Evolutionary conservation across 92 coral and sea anemone species (phyloP), one percentile per base, ranked within the genome.

Genomic region (Pocillopora meandrina): DNA sequence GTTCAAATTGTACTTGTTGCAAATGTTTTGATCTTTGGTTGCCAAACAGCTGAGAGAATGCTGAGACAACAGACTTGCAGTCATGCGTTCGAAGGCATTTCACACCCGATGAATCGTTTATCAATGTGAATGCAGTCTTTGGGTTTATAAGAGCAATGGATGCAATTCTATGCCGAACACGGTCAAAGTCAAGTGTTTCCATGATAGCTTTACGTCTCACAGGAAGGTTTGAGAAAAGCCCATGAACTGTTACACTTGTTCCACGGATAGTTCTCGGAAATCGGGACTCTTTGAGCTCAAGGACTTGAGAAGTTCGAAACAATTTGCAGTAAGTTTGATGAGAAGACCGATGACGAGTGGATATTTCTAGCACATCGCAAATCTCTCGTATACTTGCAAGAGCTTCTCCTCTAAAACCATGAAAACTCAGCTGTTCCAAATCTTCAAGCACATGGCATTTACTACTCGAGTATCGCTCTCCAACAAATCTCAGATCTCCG

Each of bases 321-420:
- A 90, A 86, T 82, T 95, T 97, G 81, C 95, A 97, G 80, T 87
- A 85, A 20, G 99, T 97, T 60, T 93, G 91, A 85, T 90, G 89
- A 23, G 97, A 95, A 74, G 97, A 79, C 60, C 90, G 91, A 76
- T 94, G 95, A 20, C 98, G 92, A 10, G 99, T 87, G 47, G 91
- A 87, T 75, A 97, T 82, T 88, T 97, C 99, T 47, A 97, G 58
- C 75, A 91, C 88, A 56, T 93, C 94, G 85, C 95, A 87, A 67
- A 91, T 86, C 87, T 91, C 93, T 73, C 93, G 84, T 74, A 97
- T 82, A 73, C 99, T 97, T 66, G 98, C 98, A 26, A 97, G 76
- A 52, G 99, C 98, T 74, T 97, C 99, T 15, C 99, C 99, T 80
- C 99, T 89, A 75, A 89, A 97, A 1, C 99, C 99, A 83, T 89